These are phyloP conservation scores for Hormiphora californensis DNA, from an alignment of 37 sponge, comb jelly and placozoan species.

Conservation along the genomic window DNA sequence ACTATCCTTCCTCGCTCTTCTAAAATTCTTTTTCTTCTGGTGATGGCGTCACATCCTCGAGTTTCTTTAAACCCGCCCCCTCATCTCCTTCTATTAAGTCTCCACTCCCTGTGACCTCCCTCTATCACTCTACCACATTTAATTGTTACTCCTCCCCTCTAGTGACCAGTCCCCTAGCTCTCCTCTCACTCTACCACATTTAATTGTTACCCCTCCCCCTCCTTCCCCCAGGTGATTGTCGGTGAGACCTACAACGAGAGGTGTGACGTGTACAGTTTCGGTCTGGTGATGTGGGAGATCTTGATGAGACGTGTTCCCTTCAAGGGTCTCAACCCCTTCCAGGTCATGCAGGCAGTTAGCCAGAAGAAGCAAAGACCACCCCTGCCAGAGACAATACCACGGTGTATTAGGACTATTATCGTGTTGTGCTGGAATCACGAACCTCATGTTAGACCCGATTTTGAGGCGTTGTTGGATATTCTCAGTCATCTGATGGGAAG, in stretches of 20 bases:
- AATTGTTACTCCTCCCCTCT: too few relatives aligned
- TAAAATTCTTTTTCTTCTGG: too few relatives aligned
- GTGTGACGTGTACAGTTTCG: conserved; percentile 57
- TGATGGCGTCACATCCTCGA: too few relatives aligned
- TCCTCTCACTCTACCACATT: too few relatives aligned
- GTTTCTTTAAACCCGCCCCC: too few relatives aligned
- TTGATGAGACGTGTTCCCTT: conserved; percentile 44
- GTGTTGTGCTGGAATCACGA: conserved; percentile 3
- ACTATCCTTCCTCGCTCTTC: too few relatives aligned
- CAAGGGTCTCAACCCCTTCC: background rate
- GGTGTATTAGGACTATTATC: background rate
- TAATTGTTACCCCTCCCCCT: too few relatives aligned
- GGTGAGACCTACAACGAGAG: conserved; percentile 30
- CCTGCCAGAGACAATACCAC: background rate
- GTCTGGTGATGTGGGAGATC: conserved; percentile 54
- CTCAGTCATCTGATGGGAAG: background rate
- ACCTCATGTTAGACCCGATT: background rate
- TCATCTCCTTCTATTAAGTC: too few relatives aligned
- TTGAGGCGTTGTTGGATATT: background rate
- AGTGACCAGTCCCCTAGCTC: too few relatives aligned
- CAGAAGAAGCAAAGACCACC: conserved; percentile 13
- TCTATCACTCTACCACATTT: too few relatives aligned
- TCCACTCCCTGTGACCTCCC: too few relatives aligned
- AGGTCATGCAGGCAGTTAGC: conserved; percentile 18
- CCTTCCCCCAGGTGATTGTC: conserved; percentile 20